phyloP scores from a whole-genome alignment of 2,113 vertebrate species.

The Carollia perspicillata region DNA sequence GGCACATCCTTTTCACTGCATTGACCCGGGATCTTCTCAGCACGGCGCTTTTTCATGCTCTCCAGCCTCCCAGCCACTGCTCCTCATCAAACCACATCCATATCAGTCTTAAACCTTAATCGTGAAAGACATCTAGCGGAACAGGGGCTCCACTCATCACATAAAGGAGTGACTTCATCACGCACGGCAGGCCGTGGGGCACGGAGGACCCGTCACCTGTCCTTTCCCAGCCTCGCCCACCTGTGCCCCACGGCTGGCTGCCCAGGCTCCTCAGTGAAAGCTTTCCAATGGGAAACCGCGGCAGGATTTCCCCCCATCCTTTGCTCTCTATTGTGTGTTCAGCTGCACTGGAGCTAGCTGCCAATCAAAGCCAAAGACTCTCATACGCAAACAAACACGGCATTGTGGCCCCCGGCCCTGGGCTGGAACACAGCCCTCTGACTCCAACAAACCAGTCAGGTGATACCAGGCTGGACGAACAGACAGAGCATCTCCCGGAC shows the following conservation, averaged over 20 bases:
- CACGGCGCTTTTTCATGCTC: not conserved
- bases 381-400: conserved; percentile 75
- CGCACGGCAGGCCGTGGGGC: not conserved
- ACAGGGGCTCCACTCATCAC: not conserved
- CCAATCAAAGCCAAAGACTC: conserved; percentile 82
- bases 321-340: conserved; percentile 72
- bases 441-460: conserved; percentile 76
- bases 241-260: conserved; percentile 34
- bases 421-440: conserved; percentile 65
- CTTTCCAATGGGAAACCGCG: conserved; percentile 64
- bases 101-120: not conserved
- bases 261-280: conserved; percentile 60
- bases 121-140: not conserved
- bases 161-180: not conserved
- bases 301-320: conserved; percentile 46
- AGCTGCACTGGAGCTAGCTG: conserved; percentile 76
- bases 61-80: not conserved
- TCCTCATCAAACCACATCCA: not conserved
- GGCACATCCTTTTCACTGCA: not conserved
- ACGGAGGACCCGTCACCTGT: conserved; percentile 37
- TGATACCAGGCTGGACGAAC: conserved; percentile 53
- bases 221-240: conserved; percentile 69
- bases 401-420: conserved; percentile 70
- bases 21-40: not conserved
- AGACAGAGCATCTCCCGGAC: conserved; percentile 10